Percentiles rank a stretch among this genome's conserved stretches.
These are phyloP conservation scores for Sphenodon punctatus DNA, from an alignment of 2,797 vertebrate genomes.

Conservation along the genomic window DNA sequence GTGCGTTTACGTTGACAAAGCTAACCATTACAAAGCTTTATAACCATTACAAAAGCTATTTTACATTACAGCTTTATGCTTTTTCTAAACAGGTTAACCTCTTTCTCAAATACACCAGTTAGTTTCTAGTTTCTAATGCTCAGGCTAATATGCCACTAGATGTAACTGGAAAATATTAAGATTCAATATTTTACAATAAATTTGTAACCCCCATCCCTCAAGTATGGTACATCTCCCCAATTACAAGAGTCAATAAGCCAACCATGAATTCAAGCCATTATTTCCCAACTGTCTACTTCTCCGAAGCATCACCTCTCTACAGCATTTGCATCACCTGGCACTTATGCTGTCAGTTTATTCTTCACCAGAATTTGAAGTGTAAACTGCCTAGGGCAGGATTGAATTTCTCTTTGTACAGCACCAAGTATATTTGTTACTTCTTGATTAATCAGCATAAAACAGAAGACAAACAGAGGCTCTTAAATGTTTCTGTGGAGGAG, in stretches of 20 bases:
- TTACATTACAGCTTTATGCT: neutral
- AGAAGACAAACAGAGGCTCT: neutral
- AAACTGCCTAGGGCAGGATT: neutral
- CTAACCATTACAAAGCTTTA: no score
- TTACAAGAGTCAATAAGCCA: neutral
- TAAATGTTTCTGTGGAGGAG: fast-evolving
- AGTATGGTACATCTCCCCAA: neutral
- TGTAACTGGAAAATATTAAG: neutral
- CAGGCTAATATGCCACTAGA: no score
- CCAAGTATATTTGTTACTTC: fast-evolving
- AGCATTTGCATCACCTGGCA: neutral
- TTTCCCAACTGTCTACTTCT: neutral
- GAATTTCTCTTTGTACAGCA: neutral
- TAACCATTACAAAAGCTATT: neutral
- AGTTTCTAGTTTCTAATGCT: no score
- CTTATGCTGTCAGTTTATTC: neutral
- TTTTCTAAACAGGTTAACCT: neutral
- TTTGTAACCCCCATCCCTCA: neutral
- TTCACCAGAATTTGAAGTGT: fast-evolving
- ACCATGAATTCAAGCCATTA: neutral
- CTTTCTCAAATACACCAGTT: neutral
- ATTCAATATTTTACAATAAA: neutral
- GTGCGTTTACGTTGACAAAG: neutral
- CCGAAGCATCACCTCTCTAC: neutral
- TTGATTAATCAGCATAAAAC: neutral